A percentile compares a stretch with the other conserved stretches of the same genome.
phyloP scores from a whole-genome alignment of 1,140 invertebrate species.

The Cherax destructor region DNA sequence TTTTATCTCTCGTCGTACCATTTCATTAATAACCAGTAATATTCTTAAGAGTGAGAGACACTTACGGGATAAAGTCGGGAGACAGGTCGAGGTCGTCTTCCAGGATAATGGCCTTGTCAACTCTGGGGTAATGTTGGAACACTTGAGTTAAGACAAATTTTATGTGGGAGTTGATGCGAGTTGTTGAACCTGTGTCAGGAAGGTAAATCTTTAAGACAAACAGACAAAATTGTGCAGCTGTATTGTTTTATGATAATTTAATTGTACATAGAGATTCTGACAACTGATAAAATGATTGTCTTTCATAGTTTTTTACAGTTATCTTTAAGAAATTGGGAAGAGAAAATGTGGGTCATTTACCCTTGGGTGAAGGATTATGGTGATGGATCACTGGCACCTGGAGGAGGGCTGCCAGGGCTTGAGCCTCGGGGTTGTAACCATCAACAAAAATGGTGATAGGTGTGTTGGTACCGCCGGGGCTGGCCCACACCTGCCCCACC shows the following conservation, averaged over 20 bases:
- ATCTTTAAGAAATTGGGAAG: too few species aligned
- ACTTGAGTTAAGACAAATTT: constrained; percentile 43
- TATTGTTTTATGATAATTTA: too few species aligned
- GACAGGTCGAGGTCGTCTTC: constrained; percentile 59
- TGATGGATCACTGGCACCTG: constrained; percentile 36
- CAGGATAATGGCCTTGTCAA: constrained; percentile 51
- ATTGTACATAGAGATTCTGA: too few species aligned
- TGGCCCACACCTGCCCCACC: constrained; percentile 77
- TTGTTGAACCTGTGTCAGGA: constrained; percentile 4
- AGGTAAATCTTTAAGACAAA: too few species aligned
- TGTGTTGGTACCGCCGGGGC: constrained; percentile 73
- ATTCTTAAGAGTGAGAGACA: not conserved
- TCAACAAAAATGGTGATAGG: constrained; percentile 80
- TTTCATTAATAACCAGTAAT: too few species aligned
- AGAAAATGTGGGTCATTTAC: not conserved
- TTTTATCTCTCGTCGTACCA: too few species aligned
- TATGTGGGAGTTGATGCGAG: constrained; percentile 48
- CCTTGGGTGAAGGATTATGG: not conserved
- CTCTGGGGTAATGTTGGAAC: constrained; percentile 26
- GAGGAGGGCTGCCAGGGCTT: constrained; percentile 26
- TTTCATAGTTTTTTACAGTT: too few species aligned
- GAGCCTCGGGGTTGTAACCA: constrained; percentile 73
- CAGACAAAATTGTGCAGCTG: too few species aligned
- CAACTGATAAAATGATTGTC: too few species aligned
- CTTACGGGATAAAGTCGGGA: constrained; percentile 63